phyloP scores from a whole-genome alignment of 2,888 invertebrate genomes.

The Eucera pruinosa region DNA sequence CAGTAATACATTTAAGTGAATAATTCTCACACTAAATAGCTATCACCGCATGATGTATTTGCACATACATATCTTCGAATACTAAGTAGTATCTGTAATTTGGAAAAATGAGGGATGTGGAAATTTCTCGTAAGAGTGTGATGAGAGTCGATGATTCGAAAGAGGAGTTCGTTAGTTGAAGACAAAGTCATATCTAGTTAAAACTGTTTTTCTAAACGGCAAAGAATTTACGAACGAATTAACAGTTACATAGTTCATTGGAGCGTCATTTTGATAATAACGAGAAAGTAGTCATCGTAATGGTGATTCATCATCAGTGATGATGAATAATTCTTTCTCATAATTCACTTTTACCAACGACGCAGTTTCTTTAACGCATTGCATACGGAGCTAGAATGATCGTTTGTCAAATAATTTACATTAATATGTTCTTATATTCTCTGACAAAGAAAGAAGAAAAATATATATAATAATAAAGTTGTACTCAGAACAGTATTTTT shows the following conservation, averaged over 20 bases:
- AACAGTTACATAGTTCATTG: not conserved
- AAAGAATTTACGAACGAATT: not conserved
- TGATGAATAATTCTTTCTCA: constrained; percentile 5
- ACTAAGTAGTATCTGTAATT: constrained; percentile 31
- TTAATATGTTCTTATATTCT: too few relatives aligned
- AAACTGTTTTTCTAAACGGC: not conserved
- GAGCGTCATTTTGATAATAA: constrained; percentile 1
- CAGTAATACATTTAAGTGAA: constrained; percentile 38
- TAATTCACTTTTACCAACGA: constrained; percentile 5
- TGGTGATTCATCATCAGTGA: not conserved
- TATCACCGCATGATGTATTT: constrained; percentile 40
- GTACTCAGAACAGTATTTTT: too few relatives aligned
- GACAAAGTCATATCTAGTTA: not conserved
- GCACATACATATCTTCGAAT: constrained; percentile 59
- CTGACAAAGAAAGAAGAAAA: not conserved
- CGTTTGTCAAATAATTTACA: too few relatives aligned
- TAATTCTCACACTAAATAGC: constrained; percentile 35
- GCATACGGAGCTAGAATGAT: too few relatives aligned
- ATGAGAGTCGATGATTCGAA: not conserved
- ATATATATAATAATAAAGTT: too few relatives aligned
- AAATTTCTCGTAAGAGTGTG: not conserved
- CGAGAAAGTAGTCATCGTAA: not conserved
- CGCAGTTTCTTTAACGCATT: constrained; percentile 24
- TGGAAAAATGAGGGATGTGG: not conserved
- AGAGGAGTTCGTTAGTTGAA: not conserved